These are phyloP conservation scores for Danionella cerebrum DNA, from an alignment of 2,113 vertebrate genomes.

Conservation along the genomic window DNA sequence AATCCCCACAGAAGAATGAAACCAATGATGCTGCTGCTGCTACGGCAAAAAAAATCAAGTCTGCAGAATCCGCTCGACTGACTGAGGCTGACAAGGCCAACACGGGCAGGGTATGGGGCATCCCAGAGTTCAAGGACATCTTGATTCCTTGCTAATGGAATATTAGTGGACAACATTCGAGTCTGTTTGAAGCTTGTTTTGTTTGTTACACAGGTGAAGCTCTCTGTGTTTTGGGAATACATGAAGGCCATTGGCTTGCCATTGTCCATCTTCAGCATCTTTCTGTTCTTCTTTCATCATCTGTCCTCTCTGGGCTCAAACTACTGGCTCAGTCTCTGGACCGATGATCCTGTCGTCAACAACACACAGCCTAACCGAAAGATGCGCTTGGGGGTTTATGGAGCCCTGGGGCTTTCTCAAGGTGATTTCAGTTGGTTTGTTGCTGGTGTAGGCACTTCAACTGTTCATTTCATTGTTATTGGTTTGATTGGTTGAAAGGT, in stretches of 20 bases:
- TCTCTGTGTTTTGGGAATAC: constrained; percentile 86
- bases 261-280: constrained; percentile 73
- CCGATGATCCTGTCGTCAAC: constrained; percentile 83
- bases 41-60: constrained; percentile 40
- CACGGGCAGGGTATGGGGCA: constrained; percentile 75
- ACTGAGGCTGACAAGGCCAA: constrained; percentile 82
- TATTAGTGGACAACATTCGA: not conserved
- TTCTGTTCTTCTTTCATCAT: constrained; percentile 82
- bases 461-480: not conserved
- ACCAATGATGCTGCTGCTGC: not conserved
- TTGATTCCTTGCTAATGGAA: not conserved
- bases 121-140: not conserved
- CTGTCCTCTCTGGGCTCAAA: constrained; percentile 78
- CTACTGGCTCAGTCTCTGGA: constrained; percentile 96
- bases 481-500: not conserved
- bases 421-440: constrained; percentile 57
- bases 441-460: not conserved
- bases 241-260: constrained; percentile 82
- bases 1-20: constrained; percentile 8
- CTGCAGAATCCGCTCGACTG: constrained; percentile 72
- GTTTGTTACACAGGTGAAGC: constrained; percentile 71
- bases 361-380: constrained; percentile 77
- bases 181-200: not conserved
- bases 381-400: constrained; percentile 81
- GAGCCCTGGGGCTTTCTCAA: constrained; percentile 78